Conservation (phyloP, 2,113 vertebrate species). For the Danionella cerebrum region DNA sequence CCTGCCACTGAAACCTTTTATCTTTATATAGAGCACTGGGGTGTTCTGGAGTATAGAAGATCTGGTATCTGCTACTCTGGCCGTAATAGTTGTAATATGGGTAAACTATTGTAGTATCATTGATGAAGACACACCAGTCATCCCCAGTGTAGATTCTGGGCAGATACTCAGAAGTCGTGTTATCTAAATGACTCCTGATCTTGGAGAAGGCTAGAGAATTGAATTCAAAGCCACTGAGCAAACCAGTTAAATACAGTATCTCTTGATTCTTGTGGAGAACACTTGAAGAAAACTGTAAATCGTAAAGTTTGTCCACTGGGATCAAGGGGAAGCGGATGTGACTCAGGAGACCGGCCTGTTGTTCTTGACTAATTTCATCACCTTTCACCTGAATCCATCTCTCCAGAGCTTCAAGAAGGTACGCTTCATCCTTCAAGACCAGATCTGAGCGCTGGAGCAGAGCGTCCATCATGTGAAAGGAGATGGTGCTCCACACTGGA, state of each 20-base stretch:
- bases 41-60: constrained; percentile 52
- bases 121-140: constrained; percentile 52
- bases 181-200: constrained; percentile 43
- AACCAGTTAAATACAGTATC: constrained; percentile 38
- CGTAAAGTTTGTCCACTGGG: constrained; percentile 52
- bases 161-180: constrained; percentile 25
- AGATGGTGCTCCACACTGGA: constrained; percentile 46
- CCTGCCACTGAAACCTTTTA: constrained; percentile 34
- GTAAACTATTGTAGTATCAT: neutral
- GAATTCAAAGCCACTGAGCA: constrained; percentile 62
- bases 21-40: constrained; percentile 56
- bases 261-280: constrained; percentile 45
- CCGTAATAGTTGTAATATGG: neutral
- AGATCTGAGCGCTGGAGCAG: constrained; percentile 62
- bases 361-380: neutral
- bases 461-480: constrained; percentile 31
- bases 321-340: constrained; percentile 69
- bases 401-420: constrained; percentile 56
- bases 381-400: constrained; percentile 47
- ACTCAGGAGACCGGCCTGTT: constrained; percentile 45
- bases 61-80: neutral
- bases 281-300: constrained; percentile 52
- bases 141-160: constrained; percentile 62
- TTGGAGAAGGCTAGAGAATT: constrained; percentile 52
- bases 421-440: constrained; percentile 59